phyloP scores from a whole-genome alignment of 2,113 vertebrate species.

The Sylvicapra grimmia region DNA sequence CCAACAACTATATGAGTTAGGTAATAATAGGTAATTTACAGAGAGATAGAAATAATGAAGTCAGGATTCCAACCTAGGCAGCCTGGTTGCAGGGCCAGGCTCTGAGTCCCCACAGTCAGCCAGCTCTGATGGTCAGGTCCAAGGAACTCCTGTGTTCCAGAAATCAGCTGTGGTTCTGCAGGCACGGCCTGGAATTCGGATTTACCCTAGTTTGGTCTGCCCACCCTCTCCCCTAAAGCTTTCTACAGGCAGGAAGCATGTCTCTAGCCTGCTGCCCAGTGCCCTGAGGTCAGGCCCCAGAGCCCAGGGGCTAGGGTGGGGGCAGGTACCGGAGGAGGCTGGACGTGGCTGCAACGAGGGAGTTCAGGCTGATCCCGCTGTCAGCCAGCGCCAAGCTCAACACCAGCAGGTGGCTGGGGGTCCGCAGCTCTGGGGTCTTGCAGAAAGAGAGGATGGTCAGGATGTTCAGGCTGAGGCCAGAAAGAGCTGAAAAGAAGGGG shows the following conservation, averaged over 20 bases:
- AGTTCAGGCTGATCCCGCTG: constrained; percentile 87
- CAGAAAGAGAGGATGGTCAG: constrained; percentile 89
- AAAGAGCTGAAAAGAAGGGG: constrained; percentile 83
- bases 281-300: not conserved
- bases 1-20: not conserved
- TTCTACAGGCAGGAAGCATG: not conserved
- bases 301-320: not conserved
- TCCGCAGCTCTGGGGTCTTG: constrained; percentile 85
- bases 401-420: constrained; percentile 88
- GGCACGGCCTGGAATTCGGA: not conserved
- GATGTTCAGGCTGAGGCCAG: constrained; percentile 91
- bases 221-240: not conserved
- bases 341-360: constrained; percentile 87
- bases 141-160: not conserved
- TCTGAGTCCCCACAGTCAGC: not conserved
- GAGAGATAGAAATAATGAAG: not conserved
- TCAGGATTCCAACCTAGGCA: not conserved
- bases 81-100: accelerated
- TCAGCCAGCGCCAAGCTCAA: constrained; percentile 92
- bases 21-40: not conserved
- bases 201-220: not conserved
- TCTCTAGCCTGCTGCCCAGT: not conserved
- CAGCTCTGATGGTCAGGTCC: not conserved
- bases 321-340: constrained; percentile 87
- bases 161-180: not conserved